Evolutionary conservation across 2,797 vertebrate species (phyloP).

Genomic region (Crenichthys baileyi): DNA sequence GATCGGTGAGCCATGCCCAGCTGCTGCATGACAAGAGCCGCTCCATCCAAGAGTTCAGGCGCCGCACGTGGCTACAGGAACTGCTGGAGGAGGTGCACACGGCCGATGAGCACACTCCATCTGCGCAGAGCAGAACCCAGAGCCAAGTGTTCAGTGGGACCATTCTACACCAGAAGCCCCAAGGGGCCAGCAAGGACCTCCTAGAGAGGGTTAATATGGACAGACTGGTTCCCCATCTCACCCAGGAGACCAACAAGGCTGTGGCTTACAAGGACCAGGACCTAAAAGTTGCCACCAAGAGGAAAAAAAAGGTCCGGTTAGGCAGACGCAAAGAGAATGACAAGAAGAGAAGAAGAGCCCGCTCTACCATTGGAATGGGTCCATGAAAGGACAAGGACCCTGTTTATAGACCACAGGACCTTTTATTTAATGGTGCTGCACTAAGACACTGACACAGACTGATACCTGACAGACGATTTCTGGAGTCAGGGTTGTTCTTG

Average conservation of each 20-base stretch:
- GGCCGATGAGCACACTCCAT: constrained; percentile 83
- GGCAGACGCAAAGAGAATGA: constrained; percentile 90
- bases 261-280: constrained; percentile 89
- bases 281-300: constrained; percentile 86
- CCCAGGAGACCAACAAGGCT: constrained; percentile 96
- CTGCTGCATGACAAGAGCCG: constrained; percentile 94
- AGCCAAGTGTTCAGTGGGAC: constrained; percentile 77
- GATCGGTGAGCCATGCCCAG: constrained; percentile 88
- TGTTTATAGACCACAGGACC: constrained; percentile 26
- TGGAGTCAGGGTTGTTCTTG: constrained; percentile 48
- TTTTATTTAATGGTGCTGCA: constrained; percentile 44
- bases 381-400: constrained; percentile 42
- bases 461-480: constrained; percentile 51
- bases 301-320: constrained; percentile 90
- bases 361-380: constrained; percentile 63
- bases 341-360: constrained; percentile 87
- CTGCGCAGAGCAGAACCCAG: constrained; percentile 66
- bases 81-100: constrained; percentile 93
- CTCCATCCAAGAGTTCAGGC: constrained; percentile 89
- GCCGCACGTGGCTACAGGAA: constrained; percentile 90
- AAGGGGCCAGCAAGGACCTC: constrained; percentile 89
- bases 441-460: constrained; percentile 60
- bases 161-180: constrained; percentile 83
- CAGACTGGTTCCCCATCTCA: constrained; percentile 82
- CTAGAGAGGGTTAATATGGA: constrained; percentile 82